A percentile compares a stretch with the other conserved stretches of the same genome.
These are phyloP conservation scores for Brassicogethes aeneus DNA, from an alignment of 2,888 invertebrate species.

Conservation along the genomic window DNA sequence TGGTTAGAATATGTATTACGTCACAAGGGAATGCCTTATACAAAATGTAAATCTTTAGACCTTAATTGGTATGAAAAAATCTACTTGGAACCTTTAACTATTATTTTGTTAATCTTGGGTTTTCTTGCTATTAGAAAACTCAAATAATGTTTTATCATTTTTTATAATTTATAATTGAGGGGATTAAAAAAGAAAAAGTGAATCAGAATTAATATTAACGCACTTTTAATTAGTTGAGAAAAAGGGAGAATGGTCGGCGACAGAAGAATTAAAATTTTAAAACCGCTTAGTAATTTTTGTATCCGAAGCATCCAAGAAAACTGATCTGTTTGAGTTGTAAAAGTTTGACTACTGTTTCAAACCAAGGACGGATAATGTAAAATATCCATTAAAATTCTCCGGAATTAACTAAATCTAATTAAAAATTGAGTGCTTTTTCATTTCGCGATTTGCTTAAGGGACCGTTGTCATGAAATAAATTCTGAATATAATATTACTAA, in stretches of 20 bases:
- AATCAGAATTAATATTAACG: conserved; percentile 10
- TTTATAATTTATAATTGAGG: too few relatives aligned
- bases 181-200: conserved; percentile 1
- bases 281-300: conserved; percentile 35
- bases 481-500: conserved; percentile 33
- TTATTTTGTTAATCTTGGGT: too few relatives aligned
- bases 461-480: conserved; percentile 27
- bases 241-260: conserved; percentile 26
- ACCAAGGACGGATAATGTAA: conserved; percentile 38
- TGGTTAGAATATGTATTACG: conserved; percentile 59
- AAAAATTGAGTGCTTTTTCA: conserved; percentile 46
- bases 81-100: too few relatives aligned
- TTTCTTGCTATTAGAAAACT: too few relatives aligned
- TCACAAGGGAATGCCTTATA: conserved; percentile 46
- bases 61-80: too few relatives aligned
- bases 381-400: conserved; percentile 43
- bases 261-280: conserved; percentile 36
- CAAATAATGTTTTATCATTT: too few relatives aligned
- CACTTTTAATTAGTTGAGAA: conserved; percentile 27
- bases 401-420: conserved; percentile 45
- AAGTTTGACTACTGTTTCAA: conserved; percentile 31
- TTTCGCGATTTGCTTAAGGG: conserved; percentile 28
- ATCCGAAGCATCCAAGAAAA: conserved; percentile 30
- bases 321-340: conserved; percentile 40
- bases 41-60: too few relatives aligned